Evolutionary conservation across 2,888 invertebrate genomes (phyloP), one percentile per base, ranked within the genome.

Genomic region (Meteorus colon): DNA sequence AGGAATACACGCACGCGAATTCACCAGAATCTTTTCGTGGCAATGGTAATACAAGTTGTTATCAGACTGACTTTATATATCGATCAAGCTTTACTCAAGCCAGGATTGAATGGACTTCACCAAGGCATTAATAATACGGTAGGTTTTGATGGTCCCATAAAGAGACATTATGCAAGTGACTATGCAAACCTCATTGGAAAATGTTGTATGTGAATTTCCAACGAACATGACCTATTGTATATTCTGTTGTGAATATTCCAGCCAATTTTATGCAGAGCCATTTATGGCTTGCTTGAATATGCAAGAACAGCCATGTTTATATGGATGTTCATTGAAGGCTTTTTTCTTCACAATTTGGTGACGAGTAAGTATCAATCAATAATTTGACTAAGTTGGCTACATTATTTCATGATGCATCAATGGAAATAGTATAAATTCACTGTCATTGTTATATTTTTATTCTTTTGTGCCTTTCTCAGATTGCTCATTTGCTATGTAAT

Each of bases 311-410:
- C 96, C 0, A 96, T 96, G 93, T 98, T 97, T 86, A 95, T 95
- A 93, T 98, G 98, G 98, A 98, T 98, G 97, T 96, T 98, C 84
- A 95, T 98, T 72, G 98, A 98, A 88, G 98, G 98, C 0, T 91
- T 97, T 16, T 97, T 96, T 86, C 91, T 98, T 31, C 96, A 98
- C 89, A 95, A 94, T 79, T 94, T 96, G 88, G 94, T 97, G 55
- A 95, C 97, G 19, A 90, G 92, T 93, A 74, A 91, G 81, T 77
- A 70, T 51, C 37, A 27, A 34, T 55, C 1, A 34, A 19, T 59
- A 1, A 19, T 19, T 14, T 34, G 8, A 41, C 8, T 12, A 41
- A 12, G 41, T 41, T 14, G 1, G 55, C 1, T 10, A 51, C 19
- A 34, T 31, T 37, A 41, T 29, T 19, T 12, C 16, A 24, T 14